Evolutionary conservation across 1,140 invertebrate genomes (phyloP).

Genomic region (Popillia japonica): DNA sequence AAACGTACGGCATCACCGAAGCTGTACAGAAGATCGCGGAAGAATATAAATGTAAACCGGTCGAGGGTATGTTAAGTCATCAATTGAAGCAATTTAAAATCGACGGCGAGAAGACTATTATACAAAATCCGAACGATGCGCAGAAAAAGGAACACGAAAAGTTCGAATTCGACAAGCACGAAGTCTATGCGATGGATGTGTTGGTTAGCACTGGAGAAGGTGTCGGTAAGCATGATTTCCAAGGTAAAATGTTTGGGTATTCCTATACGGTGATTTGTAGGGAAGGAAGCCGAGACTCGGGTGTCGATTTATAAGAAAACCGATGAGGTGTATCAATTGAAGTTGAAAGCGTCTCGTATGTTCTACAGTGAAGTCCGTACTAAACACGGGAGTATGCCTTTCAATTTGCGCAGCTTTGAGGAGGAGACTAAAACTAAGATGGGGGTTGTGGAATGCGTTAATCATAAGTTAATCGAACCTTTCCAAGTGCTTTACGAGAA

Average conservation of each 20-base stretch:
- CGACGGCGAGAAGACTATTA: slow-evolving; percentile 99
- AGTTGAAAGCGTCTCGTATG: slow-evolving; percentile 94
- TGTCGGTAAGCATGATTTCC: slow-evolving; percentile 59
- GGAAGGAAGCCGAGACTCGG: slow-evolving; percentile 90
- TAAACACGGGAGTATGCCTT: slow-evolving; percentile 95
- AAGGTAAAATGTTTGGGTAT: background rate
- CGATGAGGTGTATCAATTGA: slow-evolving; percentile 95
- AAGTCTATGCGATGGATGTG: slow-evolving; percentile 99
- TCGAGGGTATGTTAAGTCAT: slow-evolving; percentile 99
- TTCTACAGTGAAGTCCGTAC: slow-evolving; percentile 95
- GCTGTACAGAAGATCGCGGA: slow-evolving; percentile 93
- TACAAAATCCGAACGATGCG: slow-evolving; percentile 96
- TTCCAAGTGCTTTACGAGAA: slow-evolving; percentile 86
- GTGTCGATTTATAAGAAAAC: slow-evolving; percentile 99
- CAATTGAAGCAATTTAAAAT: slow-evolving; percentile 96
- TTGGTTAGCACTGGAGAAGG: slow-evolving; percentile 95
- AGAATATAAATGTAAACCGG: slow-evolving; percentile 94
- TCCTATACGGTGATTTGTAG: slow-evolving; percentile 58
- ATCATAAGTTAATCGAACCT: slow-evolving; percentile 96
- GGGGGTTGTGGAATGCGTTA: slow-evolving; percentile 97
- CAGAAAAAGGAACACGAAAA: slow-evolving; percentile 99
- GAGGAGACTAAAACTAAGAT: slow-evolving; percentile 98
- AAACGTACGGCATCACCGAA: slow-evolving; percentile 85
- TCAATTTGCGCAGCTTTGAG: slow-evolving; percentile 89
- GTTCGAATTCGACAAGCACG: slow-evolving; percentile 93